A percentile compares a stretch with the other conserved stretches of the same genome.
Conservation (phyloP, 2,888 invertebrate genomes). For the Aphrophora alni region DNA sequence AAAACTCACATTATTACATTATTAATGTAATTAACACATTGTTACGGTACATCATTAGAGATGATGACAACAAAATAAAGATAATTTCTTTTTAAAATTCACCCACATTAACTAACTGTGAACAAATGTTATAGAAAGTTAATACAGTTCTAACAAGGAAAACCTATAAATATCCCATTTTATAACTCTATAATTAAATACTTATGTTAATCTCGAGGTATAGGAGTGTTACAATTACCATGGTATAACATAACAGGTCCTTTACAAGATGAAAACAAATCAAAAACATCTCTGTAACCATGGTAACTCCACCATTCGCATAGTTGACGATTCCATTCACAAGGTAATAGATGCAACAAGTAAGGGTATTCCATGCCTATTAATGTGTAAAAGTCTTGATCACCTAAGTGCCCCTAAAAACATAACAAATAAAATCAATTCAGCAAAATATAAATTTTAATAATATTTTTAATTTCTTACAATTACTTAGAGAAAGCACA, state of each 20-base stretch:
- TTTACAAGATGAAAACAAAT: slow-evolving; percentile 72
- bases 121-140: too few species aligned
- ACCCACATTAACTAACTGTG: too few species aligned
- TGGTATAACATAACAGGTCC: slow-evolving; percentile 72
- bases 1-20: too few species aligned
- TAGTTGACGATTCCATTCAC: slow-evolving; percentile 81
- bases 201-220: slow-evolving; percentile 57
- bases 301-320: slow-evolving; percentile 83
- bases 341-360: slow-evolving; percentile 74
- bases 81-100: too few species aligned
- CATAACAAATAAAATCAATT: slow-evolving; percentile 18
- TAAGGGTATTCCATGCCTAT: slow-evolving; percentile 70
- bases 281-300: slow-evolving; percentile 75
- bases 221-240: slow-evolving; percentile 76
- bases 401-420: slow-evolving; percentile 73
- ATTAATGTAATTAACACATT: too few species aligned
- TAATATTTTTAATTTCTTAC: too few species aligned
- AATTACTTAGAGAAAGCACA: too few species aligned
- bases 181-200: neutral
- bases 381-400: slow-evolving; percentile 68
- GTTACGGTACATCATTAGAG: too few species aligned
- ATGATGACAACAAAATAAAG: too few species aligned
- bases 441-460: too few species aligned
- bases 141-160: too few species aligned
- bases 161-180: too few species aligned